A percentile compares a stretch with the other conserved stretches of the same genome.
Evolutionary conservation across 2,888 invertebrate species (phyloP).

Genomic region (Napeogenes sylphis): DNA sequence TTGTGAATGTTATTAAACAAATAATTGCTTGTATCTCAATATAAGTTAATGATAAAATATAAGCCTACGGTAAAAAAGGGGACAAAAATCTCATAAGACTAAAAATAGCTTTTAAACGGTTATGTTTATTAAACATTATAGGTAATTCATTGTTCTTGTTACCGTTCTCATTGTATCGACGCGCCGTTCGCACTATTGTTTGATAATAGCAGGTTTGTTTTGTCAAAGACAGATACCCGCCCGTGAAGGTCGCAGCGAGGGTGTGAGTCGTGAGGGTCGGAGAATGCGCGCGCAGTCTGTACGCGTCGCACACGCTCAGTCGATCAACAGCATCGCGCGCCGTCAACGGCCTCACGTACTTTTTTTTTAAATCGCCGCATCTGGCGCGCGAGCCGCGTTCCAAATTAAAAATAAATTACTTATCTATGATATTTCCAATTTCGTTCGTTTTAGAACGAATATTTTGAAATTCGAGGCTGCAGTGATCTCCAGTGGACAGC

Average conservation of each 20-base stretch:
- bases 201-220: slow-evolving; percentile 23
- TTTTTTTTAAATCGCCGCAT: slow-evolving; percentile 26
- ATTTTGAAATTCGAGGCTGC: slow-evolving; percentile 36
- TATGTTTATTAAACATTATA: too few species aligned
- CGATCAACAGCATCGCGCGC: slow-evolving; percentile 64
- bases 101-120: too few species aligned
- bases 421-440: slow-evolving; percentile 31
- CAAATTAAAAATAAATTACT: slow-evolving; percentile 37
- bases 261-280: slow-evolving; percentile 44
- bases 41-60: too few species aligned
- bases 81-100: too few species aligned
- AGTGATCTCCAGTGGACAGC: slow-evolving; percentile 38
- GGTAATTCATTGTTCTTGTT: too few species aligned
- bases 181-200: slow-evolving; percentile 15
- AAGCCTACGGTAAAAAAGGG: too few species aligned
- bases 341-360: slow-evolving; percentile 46
- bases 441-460: slow-evolving; percentile 37
- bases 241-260: slow-evolving; percentile 32
- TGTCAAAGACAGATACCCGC: slow-evolving; percentile 19
- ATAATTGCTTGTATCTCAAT: too few species aligned
- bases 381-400: slow-evolving; percentile 37
- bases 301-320: slow-evolving; percentile 44
- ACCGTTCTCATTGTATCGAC: too few species aligned
- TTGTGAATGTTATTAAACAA: too few species aligned
- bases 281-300: slow-evolving; percentile 30